Percentiles rank a stretch among this genome's conserved stretches.
These are phyloP conservation scores for Halyomorpha halys DNA, from an alignment of 1,140 invertebrate species.

Conservation along the genomic window DNA sequence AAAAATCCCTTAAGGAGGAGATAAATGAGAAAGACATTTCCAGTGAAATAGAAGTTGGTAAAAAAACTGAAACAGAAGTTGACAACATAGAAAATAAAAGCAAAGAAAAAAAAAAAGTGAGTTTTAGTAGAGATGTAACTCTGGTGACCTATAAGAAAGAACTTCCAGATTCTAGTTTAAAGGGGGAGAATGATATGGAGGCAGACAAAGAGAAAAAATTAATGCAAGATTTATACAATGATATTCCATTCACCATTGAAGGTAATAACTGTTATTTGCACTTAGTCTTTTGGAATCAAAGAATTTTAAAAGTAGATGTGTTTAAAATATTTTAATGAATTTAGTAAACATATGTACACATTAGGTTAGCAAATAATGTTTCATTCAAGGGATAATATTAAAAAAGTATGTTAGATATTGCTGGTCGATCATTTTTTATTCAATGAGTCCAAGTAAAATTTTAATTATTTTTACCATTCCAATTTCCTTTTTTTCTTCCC, in stretches of 20 bases:
- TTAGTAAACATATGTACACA: too few species aligned
- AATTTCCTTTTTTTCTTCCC: too few species aligned
- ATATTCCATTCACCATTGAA: slow-evolving; percentile 58
- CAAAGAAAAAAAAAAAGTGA: slow-evolving; percentile 30
- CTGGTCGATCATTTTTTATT: too few species aligned
- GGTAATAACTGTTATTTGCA: slow-evolving; percentile 32
- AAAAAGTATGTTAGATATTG: too few species aligned
- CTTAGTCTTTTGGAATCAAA: slow-evolving; percentile 2
- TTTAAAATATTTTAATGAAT: too few species aligned
- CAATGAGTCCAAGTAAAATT: too few species aligned
- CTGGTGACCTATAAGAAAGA: slow-evolving; percentile 18
- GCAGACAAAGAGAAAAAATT: slow-evolving; percentile 39
- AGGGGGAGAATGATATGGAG: slow-evolving; percentile 34
- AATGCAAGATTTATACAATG: slow-evolving; percentile 49
- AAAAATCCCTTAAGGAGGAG: too few species aligned
- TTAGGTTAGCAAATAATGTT: too few species aligned
- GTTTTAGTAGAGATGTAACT: slow-evolving; percentile 18
- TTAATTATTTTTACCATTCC: too few species aligned
- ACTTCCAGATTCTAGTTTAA: slow-evolving; percentile 29
- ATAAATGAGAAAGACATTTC: too few species aligned
- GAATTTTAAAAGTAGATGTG: too few species aligned
- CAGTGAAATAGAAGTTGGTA: not conserved
- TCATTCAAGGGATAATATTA: too few species aligned
- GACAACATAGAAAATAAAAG: not conserved
- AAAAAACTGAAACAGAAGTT: not conserved